A percentile compares a stretch with the other conserved stretches of the same genome.
These are phyloP conservation scores for Harpagoxenus sublaevis DNA, from an alignment of 2,888 invertebrate species.

Conservation along the genomic window DNA sequence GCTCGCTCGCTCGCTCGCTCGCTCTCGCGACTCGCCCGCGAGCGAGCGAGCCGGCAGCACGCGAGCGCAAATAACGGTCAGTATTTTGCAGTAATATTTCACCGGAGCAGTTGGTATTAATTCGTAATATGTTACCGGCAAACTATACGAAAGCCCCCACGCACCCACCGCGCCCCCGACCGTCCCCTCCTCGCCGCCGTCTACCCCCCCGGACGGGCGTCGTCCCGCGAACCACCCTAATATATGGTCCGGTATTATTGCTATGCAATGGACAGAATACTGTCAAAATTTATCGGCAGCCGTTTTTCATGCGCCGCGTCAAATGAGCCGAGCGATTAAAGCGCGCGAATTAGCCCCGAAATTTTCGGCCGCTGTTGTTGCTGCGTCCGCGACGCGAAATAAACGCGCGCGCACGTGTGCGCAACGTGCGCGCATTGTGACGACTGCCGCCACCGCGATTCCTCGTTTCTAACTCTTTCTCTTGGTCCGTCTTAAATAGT, in stretches of 20 bases:
- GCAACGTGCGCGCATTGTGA: slow-evolving; percentile 20
- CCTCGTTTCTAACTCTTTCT: neutral
- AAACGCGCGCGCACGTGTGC: slow-evolving; percentile 64
- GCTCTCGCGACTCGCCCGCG: slow-evolving; percentile 21
- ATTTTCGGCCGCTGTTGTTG: slow-evolving; percentile 76
- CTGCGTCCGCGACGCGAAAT: slow-evolving; percentile 66
- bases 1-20: neutral
- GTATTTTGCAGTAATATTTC: slow-evolving; percentile 86
- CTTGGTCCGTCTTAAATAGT: neutral
- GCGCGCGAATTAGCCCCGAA: slow-evolving; percentile 84
- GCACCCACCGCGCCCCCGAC: slow-evolving; percentile 49
- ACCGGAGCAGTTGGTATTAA: slow-evolving; percentile 86
- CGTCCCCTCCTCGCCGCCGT: slow-evolving; percentile 64
- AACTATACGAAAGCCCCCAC: slow-evolving; percentile 83
- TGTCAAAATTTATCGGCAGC: slow-evolving; percentile 86
- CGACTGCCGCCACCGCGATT: neutral
- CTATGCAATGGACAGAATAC: slow-evolving; percentile 86
- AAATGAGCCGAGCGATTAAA: slow-evolving; percentile 86
- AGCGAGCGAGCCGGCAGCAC: slow-evolving; percentile 56
- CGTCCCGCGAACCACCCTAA: slow-evolving; percentile 82
- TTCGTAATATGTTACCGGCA: slow-evolving; percentile 86
- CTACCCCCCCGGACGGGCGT: slow-evolving; percentile 72
- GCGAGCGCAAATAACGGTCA: slow-evolving; percentile 85
- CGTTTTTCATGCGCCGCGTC: slow-evolving; percentile 86
- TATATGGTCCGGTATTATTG: slow-evolving; percentile 86